Evolutionary conservation across 2,113 vertebrate species (phyloP).

Genomic region (Tachysurus vachellii): DNA sequence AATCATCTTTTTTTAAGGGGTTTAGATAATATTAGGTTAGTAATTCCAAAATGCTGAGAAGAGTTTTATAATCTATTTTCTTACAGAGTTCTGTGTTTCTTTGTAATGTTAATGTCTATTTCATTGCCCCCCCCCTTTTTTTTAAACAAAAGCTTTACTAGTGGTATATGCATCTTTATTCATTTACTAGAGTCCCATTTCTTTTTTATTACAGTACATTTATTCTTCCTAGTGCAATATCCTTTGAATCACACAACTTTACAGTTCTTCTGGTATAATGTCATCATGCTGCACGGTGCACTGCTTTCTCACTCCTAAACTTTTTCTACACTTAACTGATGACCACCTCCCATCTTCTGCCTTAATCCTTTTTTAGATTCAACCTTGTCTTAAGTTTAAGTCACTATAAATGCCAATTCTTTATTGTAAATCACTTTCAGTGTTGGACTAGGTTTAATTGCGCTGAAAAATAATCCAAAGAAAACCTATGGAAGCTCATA

Average conservation of each 20-base stretch:
- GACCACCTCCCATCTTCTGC: background rate
- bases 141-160: conserved; percentile 18
- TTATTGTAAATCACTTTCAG: background rate
- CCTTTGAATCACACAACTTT: conserved; percentile 1
- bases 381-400: background rate
- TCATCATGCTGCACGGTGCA: background rate
- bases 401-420: background rate
- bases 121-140: conserved; percentile 37
- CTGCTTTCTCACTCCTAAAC: background rate
- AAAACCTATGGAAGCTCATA: background rate
- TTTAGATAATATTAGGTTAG: conserved; percentile 54
- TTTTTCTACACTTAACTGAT: background rate
- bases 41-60: conserved; percentile 51
- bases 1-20: conserved; percentile 62
- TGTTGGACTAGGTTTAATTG: background rate
- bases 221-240: conserved; percentile 33
- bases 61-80: conserved; percentile 81
- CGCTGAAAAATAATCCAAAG: conserved; percentile 1
- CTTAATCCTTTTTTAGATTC: background rate
- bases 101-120: conserved; percentile 66
- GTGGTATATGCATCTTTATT: conserved; percentile 41
- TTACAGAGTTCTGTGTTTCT: conserved; percentile 68
- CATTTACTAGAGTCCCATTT: background rate
- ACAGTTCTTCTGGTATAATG: background rate
- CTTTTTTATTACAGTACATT: background rate